Base-by-base conservation (phyloP, 2,797 vertebrate genomes). In the Melanogrammus aeglefinus region DNA sequence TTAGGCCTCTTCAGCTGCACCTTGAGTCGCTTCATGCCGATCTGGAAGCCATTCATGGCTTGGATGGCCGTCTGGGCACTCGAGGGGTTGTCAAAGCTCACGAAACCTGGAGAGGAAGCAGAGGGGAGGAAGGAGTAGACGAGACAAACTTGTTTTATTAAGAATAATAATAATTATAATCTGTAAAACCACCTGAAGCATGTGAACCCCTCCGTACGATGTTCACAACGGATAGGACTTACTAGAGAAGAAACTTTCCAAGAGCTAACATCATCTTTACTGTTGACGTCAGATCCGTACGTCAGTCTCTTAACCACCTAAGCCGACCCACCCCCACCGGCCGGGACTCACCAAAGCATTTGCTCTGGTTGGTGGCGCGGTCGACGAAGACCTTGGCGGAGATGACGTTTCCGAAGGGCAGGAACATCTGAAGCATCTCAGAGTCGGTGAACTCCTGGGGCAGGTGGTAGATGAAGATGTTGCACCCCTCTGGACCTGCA, bases 21-120 rank as follows among this genome's bases (percentile, higher is more conserved):
- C 94, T 99, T 99, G 93, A 99, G 97, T 92, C 97, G 96, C 95
- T 99, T 99, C 97, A 99, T 99, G 91, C 97, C 97, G 38, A 99
- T 99, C 90, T 99, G 97, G 93, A 99, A 99, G 91, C 97, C 97
- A 80, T 99, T 99, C 97, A 99, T 99, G 92, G 97, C 96, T 91
- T 99, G 97, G 91, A 99, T 99, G 93, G 97, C 97, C n/a, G 97
- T 96, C 95, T 99, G 97, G 89, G 97, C 97, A 72, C 97, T 98
- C 86, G 96, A 95, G 0, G 97, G 97, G 95, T 99, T 99, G 95
- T 99, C 97, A 75, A 99, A 99, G 89, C 97, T 99, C 92, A 99
- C 97, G 71, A 99, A 99, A 84, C 97, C 97, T 95, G 80, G 29
- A 24, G 27, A 13, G 21, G 71, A 35, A n/a, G 35, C 33, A 2